Evolutionary conservation across 2,888 invertebrate species (phyloP).

Genomic region (Drosophila longiperda): DNA sequence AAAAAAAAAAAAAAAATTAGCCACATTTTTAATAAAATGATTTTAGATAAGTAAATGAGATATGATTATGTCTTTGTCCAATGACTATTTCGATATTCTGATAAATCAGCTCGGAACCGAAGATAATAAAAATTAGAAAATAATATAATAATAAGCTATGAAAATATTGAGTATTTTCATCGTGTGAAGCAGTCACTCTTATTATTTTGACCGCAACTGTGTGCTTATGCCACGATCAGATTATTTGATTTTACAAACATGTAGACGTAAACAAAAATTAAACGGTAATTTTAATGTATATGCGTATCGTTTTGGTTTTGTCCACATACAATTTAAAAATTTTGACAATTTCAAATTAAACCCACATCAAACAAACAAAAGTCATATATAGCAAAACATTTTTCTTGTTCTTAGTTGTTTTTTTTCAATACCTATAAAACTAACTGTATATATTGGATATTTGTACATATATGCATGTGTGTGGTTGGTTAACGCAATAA

Average conservation of each 20-base stretch:
- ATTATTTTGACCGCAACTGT: not conserved
- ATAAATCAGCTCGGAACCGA: not conserved
- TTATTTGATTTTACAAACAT: conserved; percentile 14
- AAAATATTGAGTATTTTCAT: not conserved
- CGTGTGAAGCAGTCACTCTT: not conserved
- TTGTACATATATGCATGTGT: not conserved
- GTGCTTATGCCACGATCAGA: not conserved
- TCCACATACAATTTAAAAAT: not conserved
- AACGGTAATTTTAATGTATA: not conserved
- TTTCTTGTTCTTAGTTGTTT: not conserved
- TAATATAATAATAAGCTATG: not conserved
- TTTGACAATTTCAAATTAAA: not conserved
- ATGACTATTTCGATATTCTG: not conserved
- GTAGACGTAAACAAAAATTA: conserved; percentile 21
- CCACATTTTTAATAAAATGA: not conserved
- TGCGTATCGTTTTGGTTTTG: not conserved
- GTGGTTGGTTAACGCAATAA: not conserved
- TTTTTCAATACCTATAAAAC: not conserved
- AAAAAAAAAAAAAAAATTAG: not conserved
- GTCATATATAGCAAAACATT: not conserved
- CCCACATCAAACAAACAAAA: not conserved
- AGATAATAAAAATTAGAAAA: not conserved
- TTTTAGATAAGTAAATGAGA: not conserved
- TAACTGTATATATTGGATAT: not conserved
- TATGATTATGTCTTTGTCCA: not conserved